A percentile compares a stretch with the other conserved stretches of the same genome.
Evolutionary conservation across 2,113 vertebrate species (phyloP).

Genomic region (Pimephales promelas): DNA sequence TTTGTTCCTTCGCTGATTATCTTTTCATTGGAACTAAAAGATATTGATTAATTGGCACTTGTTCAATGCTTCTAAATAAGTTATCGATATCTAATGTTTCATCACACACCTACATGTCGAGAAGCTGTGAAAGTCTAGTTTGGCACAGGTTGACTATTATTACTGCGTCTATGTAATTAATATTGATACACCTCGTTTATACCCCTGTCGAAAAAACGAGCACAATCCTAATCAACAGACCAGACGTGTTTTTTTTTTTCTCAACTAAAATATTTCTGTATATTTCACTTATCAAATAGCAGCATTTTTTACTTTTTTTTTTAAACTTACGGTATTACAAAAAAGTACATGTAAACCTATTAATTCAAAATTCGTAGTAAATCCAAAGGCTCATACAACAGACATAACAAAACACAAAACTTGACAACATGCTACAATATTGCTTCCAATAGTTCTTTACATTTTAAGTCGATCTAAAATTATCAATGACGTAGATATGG

Average conservation of each 20-base stretch:
- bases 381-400: constrained; percentile 82
- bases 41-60: constrained; percentile 82
- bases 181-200: constrained; percentile 78
- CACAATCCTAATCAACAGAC: constrained; percentile 77
- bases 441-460: constrained; percentile 84
- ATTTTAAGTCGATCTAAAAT: constrained; percentile 81
- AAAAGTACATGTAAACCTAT: constrained; percentile 86
- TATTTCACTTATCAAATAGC: constrained; percentile 82
- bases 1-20: constrained; percentile 77
- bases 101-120: constrained; percentile 80
- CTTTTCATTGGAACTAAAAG: constrained; percentile 78
- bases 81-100: constrained; percentile 79
- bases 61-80: constrained; percentile 82
- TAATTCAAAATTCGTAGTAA: constrained; percentile 82
- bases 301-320: constrained; percentile 74
- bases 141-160: constrained; percentile 81
- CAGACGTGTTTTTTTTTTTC: constrained; percentile 68
- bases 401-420: constrained; percentile 79
- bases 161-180: constrained; percentile 78
- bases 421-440: constrained; percentile 85
- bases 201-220: constrained; percentile 70
- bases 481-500: constrained; percentile 80
- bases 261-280: constrained; percentile 82
- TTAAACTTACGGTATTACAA: constrained; percentile 75
- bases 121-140: constrained; percentile 81